A percentile compares a stretch with the other conserved stretches of the same genome.
Evolutionary conservation across 2,888 invertebrate genomes (phyloP).

Genomic region (Dusona sp.): DNA sequence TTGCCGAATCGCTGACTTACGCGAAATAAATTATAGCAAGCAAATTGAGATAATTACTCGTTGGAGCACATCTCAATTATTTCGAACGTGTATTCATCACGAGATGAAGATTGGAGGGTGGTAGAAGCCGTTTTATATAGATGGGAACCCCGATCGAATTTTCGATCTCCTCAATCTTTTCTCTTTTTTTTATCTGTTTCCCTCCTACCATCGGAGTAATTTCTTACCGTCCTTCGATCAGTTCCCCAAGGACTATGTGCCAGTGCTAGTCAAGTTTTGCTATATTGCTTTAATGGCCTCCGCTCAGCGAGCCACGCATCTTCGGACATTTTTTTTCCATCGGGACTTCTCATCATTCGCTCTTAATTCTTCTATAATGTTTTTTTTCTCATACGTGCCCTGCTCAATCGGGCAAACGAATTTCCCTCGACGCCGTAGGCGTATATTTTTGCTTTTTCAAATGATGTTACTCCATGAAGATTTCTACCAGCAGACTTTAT

Average conservation of each 20-base stretch:
- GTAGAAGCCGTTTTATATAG: slow-evolving; percentile 3
- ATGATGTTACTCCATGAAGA: neutral
- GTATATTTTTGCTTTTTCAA: neutral
- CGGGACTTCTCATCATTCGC: slow-evolving; percentile 24
- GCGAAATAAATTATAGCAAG: slow-evolving; percentile 29
- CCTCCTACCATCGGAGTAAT: slow-evolving; percentile 29
- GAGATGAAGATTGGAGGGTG: neutral
- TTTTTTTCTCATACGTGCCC: slow-evolving; percentile 9
- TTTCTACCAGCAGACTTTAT: slow-evolving; percentile 7
- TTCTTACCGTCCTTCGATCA: slow-evolving; percentile 48
- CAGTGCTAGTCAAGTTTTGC: slow-evolving; percentile 34
- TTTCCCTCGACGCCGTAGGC: slow-evolving; percentile 41
- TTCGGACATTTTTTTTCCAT: slow-evolving; percentile 28
- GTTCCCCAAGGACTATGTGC: slow-evolving; percentile 27
- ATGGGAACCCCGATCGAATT: slow-evolving; percentile 37
- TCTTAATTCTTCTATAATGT: slow-evolving; percentile 37
- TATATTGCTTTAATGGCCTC: slow-evolving; percentile 59
- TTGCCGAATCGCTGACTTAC: slow-evolving; percentile 7
- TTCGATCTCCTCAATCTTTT: slow-evolving; percentile 27
- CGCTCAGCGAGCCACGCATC: slow-evolving; percentile 29
- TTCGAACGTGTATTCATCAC: slow-evolving; percentile 33
- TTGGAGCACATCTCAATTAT: slow-evolving; percentile 34
- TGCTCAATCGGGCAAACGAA: slow-evolving; percentile 10
- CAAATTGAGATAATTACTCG: slow-evolving; percentile 29
- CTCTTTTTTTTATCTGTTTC: neutral